These are phyloP conservation scores for Tridacna crocea DNA, from an alignment of 2,888 invertebrate species.

Conservation along the genomic window DNA sequence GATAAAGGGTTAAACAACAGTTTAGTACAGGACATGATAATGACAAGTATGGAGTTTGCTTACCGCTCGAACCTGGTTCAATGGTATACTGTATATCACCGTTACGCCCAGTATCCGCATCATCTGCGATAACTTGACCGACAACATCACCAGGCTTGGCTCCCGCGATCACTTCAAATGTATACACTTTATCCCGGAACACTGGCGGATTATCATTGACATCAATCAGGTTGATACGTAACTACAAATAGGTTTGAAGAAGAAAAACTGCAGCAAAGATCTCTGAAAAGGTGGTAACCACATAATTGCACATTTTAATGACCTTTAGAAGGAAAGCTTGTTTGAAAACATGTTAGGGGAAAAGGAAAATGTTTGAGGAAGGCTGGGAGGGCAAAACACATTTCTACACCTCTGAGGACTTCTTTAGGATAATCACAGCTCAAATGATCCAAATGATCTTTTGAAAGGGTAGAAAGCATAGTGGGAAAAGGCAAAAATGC, in stretches of 20 bases:
- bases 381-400: too few relatives aligned
- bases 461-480: too few relatives aligned
- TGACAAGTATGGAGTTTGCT: too few relatives aligned
- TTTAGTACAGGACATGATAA: too few relatives aligned
- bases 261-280: background rate
- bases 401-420: too few relatives aligned
- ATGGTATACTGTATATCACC: conserved; percentile 64
- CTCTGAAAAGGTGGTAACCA: background rate
- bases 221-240: conserved; percentile 66
- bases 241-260: conserved; percentile 34
- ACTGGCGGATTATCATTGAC: conserved; percentile 69
- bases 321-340: too few relatives aligned
- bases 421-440: too few relatives aligned
- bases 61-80: background rate
- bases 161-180: conserved; percentile 67
- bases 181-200: conserved; percentile 61
- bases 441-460: too few relatives aligned
- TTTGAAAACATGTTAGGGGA: too few relatives aligned
- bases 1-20: too few relatives aligned
- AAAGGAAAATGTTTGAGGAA: too few relatives aligned
- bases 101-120: conserved; percentile 68
- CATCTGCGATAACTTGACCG: conserved; percentile 66
- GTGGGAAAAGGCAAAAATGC: too few relatives aligned
- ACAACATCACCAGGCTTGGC: conserved; percentile 48
- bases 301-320: background rate